Evolutionary conservation across 2,113 vertebrate species (phyloP).

Genomic region (Pteruthius melanotis): DNA sequence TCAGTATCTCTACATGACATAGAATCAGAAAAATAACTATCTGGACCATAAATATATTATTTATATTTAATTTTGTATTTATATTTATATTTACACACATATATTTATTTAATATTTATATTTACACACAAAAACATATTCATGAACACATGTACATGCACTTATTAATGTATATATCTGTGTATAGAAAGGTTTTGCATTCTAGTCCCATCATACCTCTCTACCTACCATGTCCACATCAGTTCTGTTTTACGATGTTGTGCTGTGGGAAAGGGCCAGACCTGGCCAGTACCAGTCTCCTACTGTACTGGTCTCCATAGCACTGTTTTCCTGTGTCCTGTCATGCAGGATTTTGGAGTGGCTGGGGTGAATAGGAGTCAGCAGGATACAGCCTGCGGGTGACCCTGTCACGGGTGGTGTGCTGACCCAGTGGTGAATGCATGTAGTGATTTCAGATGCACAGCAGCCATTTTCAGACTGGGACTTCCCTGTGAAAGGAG

Average conservation of each 20-base stretch:
- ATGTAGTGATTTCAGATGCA: fast-evolving
- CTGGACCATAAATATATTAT: background rate
- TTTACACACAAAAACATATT: fast-evolving
- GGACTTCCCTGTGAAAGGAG: background rate
- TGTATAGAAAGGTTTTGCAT: background rate
- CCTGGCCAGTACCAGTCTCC: background rate
- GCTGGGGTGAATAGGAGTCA: background rate
- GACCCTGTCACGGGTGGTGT: background rate
- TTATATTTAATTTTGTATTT: background rate
- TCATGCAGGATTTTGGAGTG: background rate
- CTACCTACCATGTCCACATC: fast-evolving
- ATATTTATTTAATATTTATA: too few species aligned
- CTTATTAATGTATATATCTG: background rate
- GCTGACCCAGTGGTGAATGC: background rate
- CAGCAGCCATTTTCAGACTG: background rate
- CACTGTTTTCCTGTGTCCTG: background rate
- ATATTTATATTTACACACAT: too few species aligned
- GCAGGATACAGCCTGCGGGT: background rate
- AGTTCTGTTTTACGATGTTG: background rate
- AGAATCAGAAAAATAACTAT: background rate
- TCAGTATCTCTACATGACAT: background rate
- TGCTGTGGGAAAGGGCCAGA: background rate
- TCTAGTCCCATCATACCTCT: background rate
- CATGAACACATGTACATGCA: too few species aligned
- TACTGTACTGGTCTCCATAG: fast-evolving